These are phyloP conservation scores for human DNA, from an alignment of 2,113 vertebrate species.

Conservation along the genomic window DNA sequence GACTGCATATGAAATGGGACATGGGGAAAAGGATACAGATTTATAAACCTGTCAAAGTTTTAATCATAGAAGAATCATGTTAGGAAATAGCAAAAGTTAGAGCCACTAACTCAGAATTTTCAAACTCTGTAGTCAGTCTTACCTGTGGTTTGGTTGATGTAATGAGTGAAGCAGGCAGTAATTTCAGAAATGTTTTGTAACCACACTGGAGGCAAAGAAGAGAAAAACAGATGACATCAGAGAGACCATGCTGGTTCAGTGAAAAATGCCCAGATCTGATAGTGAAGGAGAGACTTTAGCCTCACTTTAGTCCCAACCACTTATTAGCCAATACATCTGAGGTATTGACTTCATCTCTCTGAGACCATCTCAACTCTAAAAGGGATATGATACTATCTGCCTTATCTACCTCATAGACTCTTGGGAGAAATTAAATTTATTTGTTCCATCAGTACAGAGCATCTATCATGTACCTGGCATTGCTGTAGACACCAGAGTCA, in stretches of 20 bases:
- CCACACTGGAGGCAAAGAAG: neutral
- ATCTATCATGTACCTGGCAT: neutral
- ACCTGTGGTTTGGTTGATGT: slow-evolving; percentile 19
- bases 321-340: neutral
- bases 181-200: slow-evolving; percentile 54
- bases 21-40: neutral
- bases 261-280: neutral
- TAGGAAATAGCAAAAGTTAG: slow-evolving; percentile 15
- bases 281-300: neutral
- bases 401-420: neutral
- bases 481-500: neutral
- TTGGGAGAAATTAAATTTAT: neutral
- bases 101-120: slow-evolving; percentile 21
- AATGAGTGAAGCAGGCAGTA: slow-evolving; percentile 5
- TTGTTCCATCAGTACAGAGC: neutral
- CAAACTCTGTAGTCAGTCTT: neutral
- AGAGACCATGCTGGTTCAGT: neutral
- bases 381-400: neutral
- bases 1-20: neutral
- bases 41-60: slow-evolving; percentile 26
- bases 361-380: neutral
- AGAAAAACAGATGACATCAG: slow-evolving; percentile 62
- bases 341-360: slow-evolving; percentile 7
- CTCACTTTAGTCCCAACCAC: neutral
- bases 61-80: neutral